Base-by-base conservation (phyloP, 2,888 invertebrate species). In the Rhagonycha fulva region DNA sequence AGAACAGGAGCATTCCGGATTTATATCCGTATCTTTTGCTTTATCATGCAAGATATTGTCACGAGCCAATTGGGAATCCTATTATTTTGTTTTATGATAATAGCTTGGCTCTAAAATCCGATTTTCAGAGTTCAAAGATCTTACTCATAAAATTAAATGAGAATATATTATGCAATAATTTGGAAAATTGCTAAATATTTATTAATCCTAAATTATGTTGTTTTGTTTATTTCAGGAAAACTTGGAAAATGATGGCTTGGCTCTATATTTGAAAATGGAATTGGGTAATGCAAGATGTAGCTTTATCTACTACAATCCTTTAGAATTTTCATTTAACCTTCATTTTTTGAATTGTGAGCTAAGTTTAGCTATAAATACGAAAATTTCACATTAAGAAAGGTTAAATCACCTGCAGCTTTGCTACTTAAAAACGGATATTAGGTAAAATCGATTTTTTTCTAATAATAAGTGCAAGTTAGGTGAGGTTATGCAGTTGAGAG, bases 51-150 rank as follows among this genome's bases (percentile, higher is more conserved):
- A 75, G 73, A 72, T 72, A 77, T 76, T 76, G 76, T 78, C 74
- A 72, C 61, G 74, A 70, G 76, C 76, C 74, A 70, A 75, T 78
- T 66, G 76, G 72, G 74, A 69, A 71, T 74, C 72, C 71, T 72
- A 76, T 76, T 78, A 76, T 78, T 79, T 77, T 78, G 76, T 78
- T 78, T 74, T 76, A 79, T 78, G 78, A 74, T 76, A 78, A 76
- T 76, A 72, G 72, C 70, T 76, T 73, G 75, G 74, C 78, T 76
- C 76, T 68, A 74, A 78, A 74, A 63, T 68, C 74, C 62, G 67
- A 73, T 73, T 70, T 69, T 26, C 28, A 68, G 76, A 70, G 76
- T 76, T 76, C 76, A 76, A 76, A 73, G 70, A 73, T 76, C 76
- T 73, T 71, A 76, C 73, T 76, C 68, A 73, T 32, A 60, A 70